These are phyloP conservation scores for Eristalinus sepulchralis DNA, from an alignment of 2,888 invertebrate genomes.

Conservation along the genomic window DNA sequence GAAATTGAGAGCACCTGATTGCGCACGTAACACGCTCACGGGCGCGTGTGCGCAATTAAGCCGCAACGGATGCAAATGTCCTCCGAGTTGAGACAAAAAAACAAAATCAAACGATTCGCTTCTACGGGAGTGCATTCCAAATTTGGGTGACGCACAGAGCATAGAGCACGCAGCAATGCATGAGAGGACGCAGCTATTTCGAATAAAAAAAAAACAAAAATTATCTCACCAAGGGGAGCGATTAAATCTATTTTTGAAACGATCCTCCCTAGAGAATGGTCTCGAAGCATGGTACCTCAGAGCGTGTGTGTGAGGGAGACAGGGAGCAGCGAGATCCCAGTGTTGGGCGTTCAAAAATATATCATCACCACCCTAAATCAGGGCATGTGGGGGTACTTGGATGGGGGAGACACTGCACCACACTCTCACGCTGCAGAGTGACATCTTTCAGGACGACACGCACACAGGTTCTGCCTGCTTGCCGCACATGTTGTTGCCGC, in stretches of 20 bases:
- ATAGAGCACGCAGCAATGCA: conserved; percentile 24
- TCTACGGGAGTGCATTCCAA: conserved; percentile 37
- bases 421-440: conserved; percentile 30
- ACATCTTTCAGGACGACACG: conserved; percentile 32
- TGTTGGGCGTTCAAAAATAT: conserved; percentile 49
- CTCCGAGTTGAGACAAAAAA: conserved; percentile 18
- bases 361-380: conserved; percentile 56
- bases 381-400: conserved; percentile 37
- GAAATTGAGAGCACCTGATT: conserved; percentile 69
- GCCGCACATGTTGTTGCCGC: conserved; percentile 22
- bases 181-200: conserved; percentile 66
- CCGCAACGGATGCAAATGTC: conserved; percentile 68
- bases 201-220: not conserved
- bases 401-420: conserved; percentile 8
- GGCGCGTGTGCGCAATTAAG: conserved; percentile 49
- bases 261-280: conserved; percentile 59
- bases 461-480: conserved; percentile 8
- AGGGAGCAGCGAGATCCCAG: not conserved
- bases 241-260: conserved; percentile 56
- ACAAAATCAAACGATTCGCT: no score
- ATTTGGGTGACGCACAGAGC: conserved; percentile 22
- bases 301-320: not conserved
- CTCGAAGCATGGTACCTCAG: not conserved
- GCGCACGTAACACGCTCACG: conserved; percentile 40
- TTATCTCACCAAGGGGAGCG: conserved; percentile 60